Evolutionary conservation across 1,140 invertebrate species (phyloP).

Genomic region (Bathynomus jamesi): DNA sequence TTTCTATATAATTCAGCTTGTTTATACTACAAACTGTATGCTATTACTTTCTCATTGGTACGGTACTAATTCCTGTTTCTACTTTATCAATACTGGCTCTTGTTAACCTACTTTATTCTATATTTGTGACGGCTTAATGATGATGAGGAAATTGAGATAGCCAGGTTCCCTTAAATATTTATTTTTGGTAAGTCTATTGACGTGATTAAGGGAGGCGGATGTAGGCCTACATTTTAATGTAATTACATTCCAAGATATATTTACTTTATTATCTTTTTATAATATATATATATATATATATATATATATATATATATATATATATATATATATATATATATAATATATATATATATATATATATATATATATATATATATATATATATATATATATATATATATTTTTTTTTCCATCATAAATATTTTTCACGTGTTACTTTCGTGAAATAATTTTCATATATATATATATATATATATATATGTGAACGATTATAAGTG

Average conservation of each 20-base stretch:
- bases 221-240: background rate
- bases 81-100: background rate
- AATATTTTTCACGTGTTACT: no score
- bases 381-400: background rate
- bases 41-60: background rate
- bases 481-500: background rate
- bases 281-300: conserved; percentile 20
- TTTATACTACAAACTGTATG: no score
- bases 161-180: background rate
- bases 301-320: conserved; percentile 16
- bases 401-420: no score
- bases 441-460: background rate
- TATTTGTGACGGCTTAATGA: background rate
- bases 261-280: conserved; percentile 14
- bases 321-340: conserved; percentile 2
- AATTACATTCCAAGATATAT: background rate
- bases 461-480: no score
- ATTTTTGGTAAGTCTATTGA: background rate
- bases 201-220: background rate
- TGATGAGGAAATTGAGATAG: background rate
- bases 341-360: conserved; percentile 11
- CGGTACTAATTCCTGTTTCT: background rate
- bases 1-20: no score
- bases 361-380: background rate
- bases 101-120: background rate